Evolutionary conservation across 2,113 vertebrate species (phyloP), one percentile per base, ranked within the genome.

Genomic region (Seriola dumerili): DNA sequence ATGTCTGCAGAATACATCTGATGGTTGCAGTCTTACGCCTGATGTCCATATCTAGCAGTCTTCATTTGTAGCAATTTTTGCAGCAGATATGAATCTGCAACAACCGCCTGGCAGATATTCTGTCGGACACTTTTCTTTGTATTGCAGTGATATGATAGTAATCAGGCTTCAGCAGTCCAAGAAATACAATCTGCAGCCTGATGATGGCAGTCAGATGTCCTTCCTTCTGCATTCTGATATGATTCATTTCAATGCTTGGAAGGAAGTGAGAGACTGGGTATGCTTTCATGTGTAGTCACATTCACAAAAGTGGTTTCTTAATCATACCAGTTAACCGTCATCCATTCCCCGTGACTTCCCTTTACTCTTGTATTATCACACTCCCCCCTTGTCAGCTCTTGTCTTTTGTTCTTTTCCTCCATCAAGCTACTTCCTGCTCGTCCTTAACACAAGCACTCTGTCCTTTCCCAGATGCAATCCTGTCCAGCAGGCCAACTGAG

Each of bases 401-500:
- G 4, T 54, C 58, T 55, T 57, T 32, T 23, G 3, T 19, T 65
- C 62, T 25, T 57, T 72, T 68, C 46, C 21, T 67, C n/a, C 7
- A n/a, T 69, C 55, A 72, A 67, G 61, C 57, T 69, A 46, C 74
- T 52, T 72, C 70, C 34, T 44, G 21, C 65, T 69, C 8, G 13
- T 88, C 76, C 29, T 36, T 42, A 19, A 55, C 23, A 69, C 9
- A 14, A 32, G 25, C 44, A 52, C 32, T 76, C 50, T 76, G 65
- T 68, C 62, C 59, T 68, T 76, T 86, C 70, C 83, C 78, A 70
- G 73, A 84, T 88, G 80, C 77, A 90, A 76, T 86, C 94, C 93
- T 93, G 95, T 94, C 94, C 95, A 93, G 95, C 94, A 96, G 94
- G 94, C 77, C 89, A 87, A 90, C 80, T 68, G 85, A 91, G 88